Evolutionary conservation across 2,113 vertebrate species (phyloP).

Genomic region (Salvator merianae): DNA sequence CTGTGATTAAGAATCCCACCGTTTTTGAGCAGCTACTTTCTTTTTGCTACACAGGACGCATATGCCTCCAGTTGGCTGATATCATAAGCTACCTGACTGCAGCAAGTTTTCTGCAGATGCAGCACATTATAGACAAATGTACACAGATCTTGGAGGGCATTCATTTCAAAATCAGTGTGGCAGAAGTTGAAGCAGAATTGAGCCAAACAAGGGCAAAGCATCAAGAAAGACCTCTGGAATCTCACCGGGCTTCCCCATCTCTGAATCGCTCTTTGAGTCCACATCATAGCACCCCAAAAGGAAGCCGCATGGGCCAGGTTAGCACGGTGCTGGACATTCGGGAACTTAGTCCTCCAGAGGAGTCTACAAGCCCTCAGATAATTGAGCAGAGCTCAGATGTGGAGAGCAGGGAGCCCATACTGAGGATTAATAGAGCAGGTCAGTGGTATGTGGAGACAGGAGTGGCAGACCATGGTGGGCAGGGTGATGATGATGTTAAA

Average conservation of each 20-base stretch:
- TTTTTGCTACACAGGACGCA: conserved; percentile 96
- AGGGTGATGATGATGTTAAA: conserved; percentile 80
- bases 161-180: conserved; percentile 94
- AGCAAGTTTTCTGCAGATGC: conserved; percentile 98
- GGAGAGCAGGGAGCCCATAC: conserved; percentile 86
- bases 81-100: conserved; percentile 98
- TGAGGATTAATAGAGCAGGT: conserved; percentile 93
- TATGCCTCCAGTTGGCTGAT: conserved; percentile 93
- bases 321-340: conserved; percentile 81
- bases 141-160: conserved; percentile 97
- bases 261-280: conserved; percentile 79
- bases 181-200: conserved; percentile 86
- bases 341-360: conserved; percentile 86
- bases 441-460: conserved; percentile 97
- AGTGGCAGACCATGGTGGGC: conserved; percentile 77
- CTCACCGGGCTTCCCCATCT: conserved; percentile 74
- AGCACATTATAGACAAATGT: conserved; percentile 98
- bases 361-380: conserved; percentile 88
- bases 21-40: conserved; percentile 97
- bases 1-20: conserved; percentile 93
- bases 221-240: conserved; percentile 77
- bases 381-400: conserved; percentile 84
- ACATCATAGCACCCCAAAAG: conserved; percentile 75
- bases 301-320: conserved; percentile 77
- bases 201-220: conserved; percentile 77